Evolutionary conservation across 2,888 invertebrate species (phyloP), one percentile per base, ranked within the genome.

Genomic region (Vesta saturnalis): DNA sequence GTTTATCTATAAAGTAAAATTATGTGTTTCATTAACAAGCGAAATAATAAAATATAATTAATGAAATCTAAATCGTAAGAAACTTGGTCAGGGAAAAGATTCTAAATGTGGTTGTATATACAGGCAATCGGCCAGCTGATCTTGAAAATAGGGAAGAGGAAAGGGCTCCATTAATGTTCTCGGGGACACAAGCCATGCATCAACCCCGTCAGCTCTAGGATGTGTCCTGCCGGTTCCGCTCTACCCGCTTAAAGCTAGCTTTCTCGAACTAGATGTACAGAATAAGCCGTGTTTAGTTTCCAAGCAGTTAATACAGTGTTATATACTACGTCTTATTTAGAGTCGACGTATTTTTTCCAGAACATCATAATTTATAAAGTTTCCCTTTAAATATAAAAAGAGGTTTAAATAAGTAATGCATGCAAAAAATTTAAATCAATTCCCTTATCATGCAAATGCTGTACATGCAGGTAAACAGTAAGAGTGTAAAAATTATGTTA

Each of bases 101-200:
- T 69, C 62, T 19, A 56, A 65, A 62, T 49, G 52, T 64, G 49
- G 52, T 23, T 23, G 23, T 49, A 18, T 64, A 52, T 35, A 54
- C 47, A 30, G 59, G 60, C 61, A 52, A 69, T 64, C 64, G 69
- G 68, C 67, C 72, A 69, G 69, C 72, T 64, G 73, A 68, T 67
- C 73, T 70, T 67, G 55, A 65, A 71, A 73, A 70, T 71, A 72
- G 66, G 68, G 73, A 61, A 72, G 72, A 74, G 76, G 39, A 39
- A 76, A 76, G 68, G 74, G 78, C 77, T 77, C 78, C 78, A 79
- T 78, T 79, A 78, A 77, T 75, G 75, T 67, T 75, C 67, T 61
- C 77, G 76, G 74, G 73, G 79, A 79, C 78, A 79, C 78, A 78
- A 79, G 77, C 72, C 74, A 79, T 80, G 76, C 72, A 80, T 80